Percentiles rank a stretch among this genome's conserved stretches.
Conservation (phyloP, 2,888 invertebrate species). For the Dryadula phaetusa region DNA sequence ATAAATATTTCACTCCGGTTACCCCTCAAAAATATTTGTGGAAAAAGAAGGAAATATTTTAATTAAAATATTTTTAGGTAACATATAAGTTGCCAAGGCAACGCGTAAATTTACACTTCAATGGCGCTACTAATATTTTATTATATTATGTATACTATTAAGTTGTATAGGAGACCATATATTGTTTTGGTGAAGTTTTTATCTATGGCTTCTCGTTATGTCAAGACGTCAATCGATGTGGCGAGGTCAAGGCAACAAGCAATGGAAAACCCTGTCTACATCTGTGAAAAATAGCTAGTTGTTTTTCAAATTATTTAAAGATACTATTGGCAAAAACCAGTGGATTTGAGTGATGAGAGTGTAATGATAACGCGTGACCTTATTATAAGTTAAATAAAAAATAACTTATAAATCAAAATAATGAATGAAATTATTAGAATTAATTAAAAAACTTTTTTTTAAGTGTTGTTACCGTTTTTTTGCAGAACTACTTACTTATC, state of each 20-base stretch:
- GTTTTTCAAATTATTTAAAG: background rate
- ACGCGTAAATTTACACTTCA: no score
- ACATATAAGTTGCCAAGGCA: no score
- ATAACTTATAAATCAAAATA: no score
- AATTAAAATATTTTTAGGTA: no score
- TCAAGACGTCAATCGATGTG: conserved; percentile 25
- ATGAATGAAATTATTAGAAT: no score
- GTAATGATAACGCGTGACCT: background rate
- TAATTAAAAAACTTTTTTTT: no score
- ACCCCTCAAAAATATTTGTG: no score
- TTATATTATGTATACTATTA: background rate
- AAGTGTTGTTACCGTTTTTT: background rate
- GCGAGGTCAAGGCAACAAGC: conserved; percentile 14
- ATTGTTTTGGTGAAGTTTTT: conserved; percentile 23
- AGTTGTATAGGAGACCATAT: conserved; percentile 8
- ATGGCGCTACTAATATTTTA: background rate
- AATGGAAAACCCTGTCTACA: conserved; percentile 1
- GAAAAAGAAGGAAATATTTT: no score
- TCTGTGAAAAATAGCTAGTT: background rate
- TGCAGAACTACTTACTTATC: conserved; percentile 8
- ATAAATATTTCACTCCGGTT: no score
- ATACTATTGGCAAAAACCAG: background rate
- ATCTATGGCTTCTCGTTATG: conserved; percentile 24
- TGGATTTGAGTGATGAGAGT: background rate
- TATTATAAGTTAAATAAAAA: no score